Percentiles rank a stretch among this genome's conserved stretches.
These are phyloP conservation scores for Hapalemur alaotrensis DNA, from an alignment of 2,797 vertebrate species.

Conservation along the genomic window DNA sequence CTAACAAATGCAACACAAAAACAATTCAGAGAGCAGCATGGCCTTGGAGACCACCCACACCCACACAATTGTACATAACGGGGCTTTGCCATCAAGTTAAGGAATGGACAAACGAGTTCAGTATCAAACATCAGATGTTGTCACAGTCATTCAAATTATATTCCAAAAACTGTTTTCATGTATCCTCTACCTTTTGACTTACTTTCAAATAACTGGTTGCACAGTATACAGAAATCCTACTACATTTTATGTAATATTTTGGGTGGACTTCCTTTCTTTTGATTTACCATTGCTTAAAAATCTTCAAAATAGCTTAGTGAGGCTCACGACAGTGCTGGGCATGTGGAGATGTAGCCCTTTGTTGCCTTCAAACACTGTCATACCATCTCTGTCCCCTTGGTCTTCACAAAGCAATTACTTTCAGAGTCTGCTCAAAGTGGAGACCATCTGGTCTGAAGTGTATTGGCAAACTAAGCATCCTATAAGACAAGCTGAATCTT, in stretches of 20 bases:
- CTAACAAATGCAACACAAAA: constrained; percentile 90
- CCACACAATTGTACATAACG: constrained; percentile 85
- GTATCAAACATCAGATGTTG: constrained; percentile 94
- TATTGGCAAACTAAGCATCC: constrained; percentile 79
- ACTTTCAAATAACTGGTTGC: constrained; percentile 83
- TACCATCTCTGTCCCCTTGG: constrained; percentile 82
- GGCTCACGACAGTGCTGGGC: constrained; percentile 86
- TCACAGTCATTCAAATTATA: constrained; percentile 96
- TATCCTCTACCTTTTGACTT: constrained; percentile 84
- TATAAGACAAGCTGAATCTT: constrained; percentile 88
- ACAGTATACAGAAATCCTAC: constrained; percentile 86
- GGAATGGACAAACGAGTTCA: constrained; percentile 94
- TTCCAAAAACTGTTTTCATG: constrained; percentile 87
- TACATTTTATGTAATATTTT: constrained; percentile 79
- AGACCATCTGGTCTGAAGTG: constrained; percentile 55
- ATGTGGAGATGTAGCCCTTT: constrained; percentile 81
- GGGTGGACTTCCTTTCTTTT: constrained; percentile 60
- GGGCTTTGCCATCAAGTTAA: constrained; percentile 89
- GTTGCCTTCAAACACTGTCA: constrained; percentile 83
- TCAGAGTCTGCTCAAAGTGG: constrained; percentile 73
- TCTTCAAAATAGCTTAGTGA: constrained; percentile 86
- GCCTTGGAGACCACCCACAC: constrained; percentile 88
- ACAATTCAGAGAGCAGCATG: constrained; percentile 92
- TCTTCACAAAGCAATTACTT: constrained; percentile 82
- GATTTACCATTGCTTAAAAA: constrained; percentile 62